Conservation (phyloP, 2,797 vertebrate genomes). For the Pteropus rufus region DNA sequence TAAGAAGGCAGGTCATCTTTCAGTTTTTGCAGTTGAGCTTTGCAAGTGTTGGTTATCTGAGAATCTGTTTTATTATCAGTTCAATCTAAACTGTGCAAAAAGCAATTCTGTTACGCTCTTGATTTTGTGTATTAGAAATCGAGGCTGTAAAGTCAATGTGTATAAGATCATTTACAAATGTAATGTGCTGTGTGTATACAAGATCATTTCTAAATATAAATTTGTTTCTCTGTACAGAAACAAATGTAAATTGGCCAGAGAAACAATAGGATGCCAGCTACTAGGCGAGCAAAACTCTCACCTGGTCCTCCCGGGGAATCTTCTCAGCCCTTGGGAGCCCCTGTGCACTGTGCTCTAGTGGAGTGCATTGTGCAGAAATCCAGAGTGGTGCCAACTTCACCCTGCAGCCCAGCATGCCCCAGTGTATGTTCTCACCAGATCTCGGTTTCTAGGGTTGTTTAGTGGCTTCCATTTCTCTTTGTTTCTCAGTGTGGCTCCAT, state of each 20-base stretch:
- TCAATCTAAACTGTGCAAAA: not conserved
- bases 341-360: not conserved
- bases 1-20: not conserved
- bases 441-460: conserved; percentile 81
- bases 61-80: not conserved
- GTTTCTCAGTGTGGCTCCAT: conserved; percentile 61
- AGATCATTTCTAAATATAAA: not conserved
- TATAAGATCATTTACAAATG: not conserved
- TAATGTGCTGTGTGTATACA: not conserved
- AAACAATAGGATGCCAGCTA: not conserved
- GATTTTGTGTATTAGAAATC: not conserved
- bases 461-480: conserved; percentile 81
- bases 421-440: conserved; percentile 77
- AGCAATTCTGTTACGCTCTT: not conserved
- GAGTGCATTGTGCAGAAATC: not conserved
- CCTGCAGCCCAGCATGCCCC: not conserved
- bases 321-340: not conserved
- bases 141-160: not conserved
- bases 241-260: not conserved
- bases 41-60: not conserved
- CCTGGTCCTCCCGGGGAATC: not conserved
- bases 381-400: not conserved
- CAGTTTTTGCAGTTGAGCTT: not conserved
- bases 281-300: not conserved
- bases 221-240: not conserved